Conservation (phyloP, 1,140 invertebrate genomes). For the Temnothorax curvispinosus region DNA sequence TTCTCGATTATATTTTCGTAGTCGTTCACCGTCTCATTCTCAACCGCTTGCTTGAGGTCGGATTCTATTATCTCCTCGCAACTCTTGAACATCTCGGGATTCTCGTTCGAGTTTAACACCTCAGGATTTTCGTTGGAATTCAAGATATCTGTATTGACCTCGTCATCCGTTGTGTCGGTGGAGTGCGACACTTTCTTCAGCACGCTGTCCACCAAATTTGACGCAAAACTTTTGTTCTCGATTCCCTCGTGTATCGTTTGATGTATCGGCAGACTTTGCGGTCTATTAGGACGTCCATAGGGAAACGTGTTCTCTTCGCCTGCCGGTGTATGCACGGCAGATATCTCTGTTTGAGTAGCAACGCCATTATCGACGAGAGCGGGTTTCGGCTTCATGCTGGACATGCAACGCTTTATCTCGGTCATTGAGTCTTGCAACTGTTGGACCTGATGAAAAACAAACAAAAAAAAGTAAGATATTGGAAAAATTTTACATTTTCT, state of each 20-base stretch:
- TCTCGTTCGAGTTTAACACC: constrained; percentile 65
- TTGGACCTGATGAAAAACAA: constrained; percentile 86
- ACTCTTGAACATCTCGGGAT: constrained; percentile 82
- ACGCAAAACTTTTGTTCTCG: constrained; percentile 79
- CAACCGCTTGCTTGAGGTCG: constrained; percentile 76
- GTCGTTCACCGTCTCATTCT: constrained; percentile 59
- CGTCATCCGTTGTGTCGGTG: constrained; percentile 82
- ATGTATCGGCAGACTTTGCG: constrained; percentile 82
- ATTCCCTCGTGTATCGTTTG: constrained; percentile 82
- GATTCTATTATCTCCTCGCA: constrained; percentile 81
- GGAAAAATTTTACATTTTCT: background rate
- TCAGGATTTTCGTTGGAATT: constrained; percentile 83
- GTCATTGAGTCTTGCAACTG: constrained; percentile 92
- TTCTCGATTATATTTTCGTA: constrained; percentile 79
- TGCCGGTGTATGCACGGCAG: constrained; percentile 90
- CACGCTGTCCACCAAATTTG: constrained; percentile 76
- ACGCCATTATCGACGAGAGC: constrained; percentile 86
- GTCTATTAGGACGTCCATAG: constrained; percentile 78
- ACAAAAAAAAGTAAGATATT: background rate
- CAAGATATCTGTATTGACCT: constrained; percentile 82
- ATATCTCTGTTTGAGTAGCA: constrained; percentile 92
- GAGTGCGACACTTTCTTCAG: constrained; percentile 82
- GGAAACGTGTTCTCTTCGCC: constrained; percentile 83
- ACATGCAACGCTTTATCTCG: constrained; percentile 90
- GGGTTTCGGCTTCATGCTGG: constrained; percentile 85